phyloP scores from a whole-genome alignment of 2,888 invertebrate species.

The Trissolcus japonicus region DNA sequence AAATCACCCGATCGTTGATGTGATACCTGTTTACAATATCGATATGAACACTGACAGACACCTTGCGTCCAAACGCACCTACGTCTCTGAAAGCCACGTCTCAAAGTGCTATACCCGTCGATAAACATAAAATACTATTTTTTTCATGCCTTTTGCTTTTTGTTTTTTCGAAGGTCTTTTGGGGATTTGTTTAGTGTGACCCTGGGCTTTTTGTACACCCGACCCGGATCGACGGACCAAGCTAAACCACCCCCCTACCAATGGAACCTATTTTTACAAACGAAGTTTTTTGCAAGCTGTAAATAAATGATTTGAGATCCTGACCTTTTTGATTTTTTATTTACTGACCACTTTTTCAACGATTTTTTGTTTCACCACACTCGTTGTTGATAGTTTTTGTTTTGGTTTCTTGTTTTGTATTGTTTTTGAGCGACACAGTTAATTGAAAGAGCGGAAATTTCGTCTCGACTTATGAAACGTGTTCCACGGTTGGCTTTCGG shows the following conservation, averaged over 20 bases:
- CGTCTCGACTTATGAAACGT: constrained; percentile 49
- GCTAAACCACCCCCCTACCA: constrained; percentile 9
- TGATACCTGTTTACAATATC: constrained; percentile 50
- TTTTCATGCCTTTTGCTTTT: constrained; percentile 16
- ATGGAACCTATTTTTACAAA: constrained; percentile 8
- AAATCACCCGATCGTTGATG: constrained; percentile 52
- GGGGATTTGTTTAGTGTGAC: constrained; percentile 12
- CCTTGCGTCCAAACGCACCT: constrained; percentile 15
- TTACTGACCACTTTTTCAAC: constrained; percentile 39
- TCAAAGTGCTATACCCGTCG: neutral
- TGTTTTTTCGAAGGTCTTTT: constrained; percentile 34
- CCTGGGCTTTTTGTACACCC: constrained; percentile 6
- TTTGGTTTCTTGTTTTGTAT: too few species aligned
- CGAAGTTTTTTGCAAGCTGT: constrained; percentile 21
- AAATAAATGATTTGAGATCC: constrained; percentile 40
- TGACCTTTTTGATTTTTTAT: constrained; percentile 46
- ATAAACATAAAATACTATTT: neutral
- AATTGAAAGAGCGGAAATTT: constrained; percentile 74
- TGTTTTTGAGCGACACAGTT: neutral
- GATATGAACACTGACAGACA: constrained; percentile 43
- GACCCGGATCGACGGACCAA: constrained; percentile 14
- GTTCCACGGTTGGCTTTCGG: constrained; percentile 58
- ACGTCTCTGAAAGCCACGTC: constrained; percentile 5
- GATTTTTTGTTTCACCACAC: constrained; percentile 4
- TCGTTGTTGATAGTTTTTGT: neutral